Evolutionary conservation across 2,888 invertebrate genomes (phyloP).

Genomic region (Boloria selene): DNA sequence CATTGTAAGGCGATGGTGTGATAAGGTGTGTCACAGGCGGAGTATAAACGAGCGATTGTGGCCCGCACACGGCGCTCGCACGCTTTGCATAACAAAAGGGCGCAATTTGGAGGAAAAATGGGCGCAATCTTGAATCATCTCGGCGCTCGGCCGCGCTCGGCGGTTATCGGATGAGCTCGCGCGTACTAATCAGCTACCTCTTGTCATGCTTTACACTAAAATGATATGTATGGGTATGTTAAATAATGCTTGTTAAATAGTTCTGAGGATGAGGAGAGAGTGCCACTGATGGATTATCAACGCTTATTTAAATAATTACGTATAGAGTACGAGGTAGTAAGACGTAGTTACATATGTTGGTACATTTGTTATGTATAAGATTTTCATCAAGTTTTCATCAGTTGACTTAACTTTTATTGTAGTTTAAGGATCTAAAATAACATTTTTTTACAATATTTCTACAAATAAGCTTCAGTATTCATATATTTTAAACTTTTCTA

Average conservation of each 20-base stretch:
- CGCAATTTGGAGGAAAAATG: slow-evolving; percentile 82
- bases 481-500: not conserved
- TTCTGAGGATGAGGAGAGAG: not conserved
- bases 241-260: slow-evolving; percentile 10
- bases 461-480: not conserved
- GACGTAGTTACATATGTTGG: too few species aligned
- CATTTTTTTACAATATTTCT: not conserved
- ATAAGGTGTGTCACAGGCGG: slow-evolving; percentile 73
- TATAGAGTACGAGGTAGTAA: too few species aligned
- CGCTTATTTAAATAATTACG: not conserved
- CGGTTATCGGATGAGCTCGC: slow-evolving; percentile 52
- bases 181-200: slow-evolving; percentile 52
- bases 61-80: slow-evolving; percentile 79
- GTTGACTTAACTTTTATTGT: too few species aligned
- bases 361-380: too few species aligned
- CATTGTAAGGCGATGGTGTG: slow-evolving; percentile 69
- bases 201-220: slow-evolving; percentile 29
- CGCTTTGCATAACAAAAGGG: slow-evolving; percentile 81
- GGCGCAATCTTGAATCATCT: slow-evolving; percentile 71
- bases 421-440: too few species aligned
- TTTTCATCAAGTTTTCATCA: too few species aligned
- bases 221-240: slow-evolving; percentile 23
- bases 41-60: slow-evolving; percentile 70
- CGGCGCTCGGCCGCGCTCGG: slow-evolving; percentile 54
- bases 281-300: not conserved